Conservation (phyloP, 2,888 invertebrate genomes). For the Pseudoips prasinana region DNA sequence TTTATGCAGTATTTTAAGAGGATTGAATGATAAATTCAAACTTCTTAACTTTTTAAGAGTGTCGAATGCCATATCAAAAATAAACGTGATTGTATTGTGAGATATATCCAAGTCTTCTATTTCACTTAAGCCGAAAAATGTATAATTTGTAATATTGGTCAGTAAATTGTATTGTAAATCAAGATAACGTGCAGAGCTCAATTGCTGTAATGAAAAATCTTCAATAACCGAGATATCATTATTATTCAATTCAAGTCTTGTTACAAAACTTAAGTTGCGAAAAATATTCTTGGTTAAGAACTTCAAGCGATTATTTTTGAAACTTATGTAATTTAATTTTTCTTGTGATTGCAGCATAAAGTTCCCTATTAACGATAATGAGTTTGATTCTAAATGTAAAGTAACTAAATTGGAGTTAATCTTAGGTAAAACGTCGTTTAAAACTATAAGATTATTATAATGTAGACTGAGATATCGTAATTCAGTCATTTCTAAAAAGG, state of each 20-base stretch:
- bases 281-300: conserved; percentile 88
- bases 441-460: conserved; percentile 88
- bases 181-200: conserved; percentile 88
- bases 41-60: conserved; percentile 89
- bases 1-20: conserved; percentile 86
- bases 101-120: conserved; percentile 91
- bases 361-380: conserved; percentile 86
- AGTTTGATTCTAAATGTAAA: conserved; percentile 90
- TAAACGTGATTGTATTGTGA: conserved; percentile 85
- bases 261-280: conserved; percentile 87
- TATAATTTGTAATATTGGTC: conserved; percentile 85
- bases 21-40: conserved; percentile 90
- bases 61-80: conserved; percentile 89
- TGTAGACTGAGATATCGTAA: conserved; percentile 93
- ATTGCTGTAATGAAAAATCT: conserved; percentile 89
- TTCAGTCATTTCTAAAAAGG: conserved; percentile 86
- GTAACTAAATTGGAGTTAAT: conserved; percentile 86
- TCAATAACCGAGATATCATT: conserved; percentile 91
- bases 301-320: conserved; percentile 89
- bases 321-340: conserved; percentile 91
- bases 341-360: conserved; percentile 89
- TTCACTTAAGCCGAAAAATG: conserved; percentile 88
- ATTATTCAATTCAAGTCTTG: conserved; percentile 88
- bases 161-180: conserved; percentile 90
- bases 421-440: conserved; percentile 90